Evolutionary conservation across 2,113 vertebrate species (phyloP).

Genomic region (Microcebus jonahi): DNA sequence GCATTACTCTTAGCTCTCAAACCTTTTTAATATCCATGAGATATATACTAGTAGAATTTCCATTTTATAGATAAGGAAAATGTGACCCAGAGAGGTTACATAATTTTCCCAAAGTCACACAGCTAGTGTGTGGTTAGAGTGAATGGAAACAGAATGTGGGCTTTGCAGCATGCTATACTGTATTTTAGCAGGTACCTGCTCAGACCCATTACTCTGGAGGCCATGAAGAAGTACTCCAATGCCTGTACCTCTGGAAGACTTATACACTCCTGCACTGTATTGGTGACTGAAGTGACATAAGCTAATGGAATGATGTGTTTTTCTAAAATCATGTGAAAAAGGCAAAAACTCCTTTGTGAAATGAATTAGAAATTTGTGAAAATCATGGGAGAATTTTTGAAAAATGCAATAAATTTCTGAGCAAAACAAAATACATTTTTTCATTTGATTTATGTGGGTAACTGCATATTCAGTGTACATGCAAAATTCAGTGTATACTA

Average conservation of each 20-base stretch:
- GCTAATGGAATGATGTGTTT: neutral
- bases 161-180: neutral
- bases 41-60: neutral
- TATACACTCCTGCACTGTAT: neutral
- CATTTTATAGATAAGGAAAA: neutral
- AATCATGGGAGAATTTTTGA: neutral
- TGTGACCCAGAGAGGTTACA: neutral
- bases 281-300: neutral
- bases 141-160: neutral
- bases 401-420: neutral
- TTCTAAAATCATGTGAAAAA: slow-evolving; percentile 21
- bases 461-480: neutral
- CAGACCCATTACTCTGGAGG: neutral
- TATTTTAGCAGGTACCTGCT: neutral
- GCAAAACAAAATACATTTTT: neutral
- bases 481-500: neutral
- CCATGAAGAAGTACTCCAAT: neutral
- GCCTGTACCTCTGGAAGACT: neutral
- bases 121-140: too few relatives aligned
- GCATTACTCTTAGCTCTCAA: neutral
- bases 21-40: neutral
- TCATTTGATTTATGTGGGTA: neutral
- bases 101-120: neutral
- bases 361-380: neutral
- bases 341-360: neutral